phyloP scores from a whole-genome alignment of 2,888 invertebrate species.

The Volucella zonaria region DNA sequence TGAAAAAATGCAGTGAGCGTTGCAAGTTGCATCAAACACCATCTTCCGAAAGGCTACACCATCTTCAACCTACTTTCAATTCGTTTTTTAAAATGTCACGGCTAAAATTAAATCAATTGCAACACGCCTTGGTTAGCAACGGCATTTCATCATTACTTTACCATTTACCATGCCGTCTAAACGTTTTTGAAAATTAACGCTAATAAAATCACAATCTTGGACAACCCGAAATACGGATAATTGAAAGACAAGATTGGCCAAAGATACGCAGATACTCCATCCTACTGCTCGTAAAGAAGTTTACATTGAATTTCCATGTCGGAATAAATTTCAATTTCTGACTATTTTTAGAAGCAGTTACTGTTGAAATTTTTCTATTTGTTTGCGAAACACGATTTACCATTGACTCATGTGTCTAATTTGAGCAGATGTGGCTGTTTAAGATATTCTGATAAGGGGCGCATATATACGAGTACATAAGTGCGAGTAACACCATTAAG shows the following conservation, averaged over 20 bases:
- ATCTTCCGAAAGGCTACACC: too few relatives aligned
- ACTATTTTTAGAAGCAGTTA: constrained; percentile 14
- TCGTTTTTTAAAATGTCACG: too few relatives aligned
- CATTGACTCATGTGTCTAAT: constrained; percentile 15
- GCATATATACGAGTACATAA: not conserved
- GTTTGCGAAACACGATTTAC: constrained; percentile 26
- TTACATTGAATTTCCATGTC: not conserved
- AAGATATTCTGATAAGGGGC: not conserved
- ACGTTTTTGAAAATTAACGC: not conserved
- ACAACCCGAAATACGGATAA: too few relatives aligned
- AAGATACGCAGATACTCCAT: not conserved
- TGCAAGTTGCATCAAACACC: too few relatives aligned
- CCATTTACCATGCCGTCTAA: too few relatives aligned
- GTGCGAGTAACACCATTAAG: not conserved
- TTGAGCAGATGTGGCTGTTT: constrained; percentile 4
- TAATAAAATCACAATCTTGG: not conserved
- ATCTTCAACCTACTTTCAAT: too few relatives aligned
- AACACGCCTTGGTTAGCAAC: not conserved
- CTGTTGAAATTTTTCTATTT: not conserved
- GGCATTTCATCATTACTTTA: not conserved
- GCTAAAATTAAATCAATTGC: not conserved
- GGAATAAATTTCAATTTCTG: not conserved
- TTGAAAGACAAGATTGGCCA: not conserved
- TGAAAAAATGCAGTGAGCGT: too few relatives aligned
- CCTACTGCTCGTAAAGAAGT: not conserved